phyloP scores from a whole-genome alignment of 2,113 vertebrate genomes.

The Epinephelus lanceolatus region DNA sequence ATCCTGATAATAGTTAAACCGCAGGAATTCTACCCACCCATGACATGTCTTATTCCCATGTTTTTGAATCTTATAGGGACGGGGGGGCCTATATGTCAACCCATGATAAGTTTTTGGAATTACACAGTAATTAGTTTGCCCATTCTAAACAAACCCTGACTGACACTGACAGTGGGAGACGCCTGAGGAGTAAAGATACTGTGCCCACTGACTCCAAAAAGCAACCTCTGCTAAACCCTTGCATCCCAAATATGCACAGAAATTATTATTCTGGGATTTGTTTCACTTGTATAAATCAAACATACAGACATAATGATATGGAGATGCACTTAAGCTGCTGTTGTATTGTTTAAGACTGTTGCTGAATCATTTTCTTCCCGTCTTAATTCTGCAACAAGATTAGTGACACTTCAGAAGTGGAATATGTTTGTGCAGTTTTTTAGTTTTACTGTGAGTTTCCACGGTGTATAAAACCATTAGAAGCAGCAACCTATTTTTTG shows the following conservation, averaged over 20 bases:
- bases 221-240: slow-evolving; percentile 35
- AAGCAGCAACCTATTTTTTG: background rate
- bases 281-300: slow-evolving; percentile 51
- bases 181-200: slow-evolving; percentile 67
- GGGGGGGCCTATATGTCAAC: slow-evolving; percentile 59
- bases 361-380: slow-evolving; percentile 21
- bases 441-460: background rate
- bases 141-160: slow-evolving; percentile 68
- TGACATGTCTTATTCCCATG: slow-evolving; percentile 54
- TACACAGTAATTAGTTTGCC: slow-evolving; percentile 70
- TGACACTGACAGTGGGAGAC: slow-evolving; percentile 50
- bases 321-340: slow-evolving; percentile 40
- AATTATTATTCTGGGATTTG: slow-evolving; percentile 37
- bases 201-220: slow-evolving; percentile 48
- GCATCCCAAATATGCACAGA: slow-evolving; percentile 36
- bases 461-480: slow-evolving; percentile 4
- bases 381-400: slow-evolving; percentile 26
- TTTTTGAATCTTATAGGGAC: slow-evolving; percentile 63
- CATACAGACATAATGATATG: slow-evolving; percentile 47
- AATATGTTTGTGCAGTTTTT: background rate
- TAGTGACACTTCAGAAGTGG: slow-evolving; percentile 19
- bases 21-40: slow-evolving; percentile 63
- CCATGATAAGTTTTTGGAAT: slow-evolving; percentile 72
- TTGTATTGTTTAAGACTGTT: slow-evolving; percentile 29
- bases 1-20: slow-evolving; percentile 62